These are phyloP conservation scores for Mionectes olivaceus DNA, from an alignment of 2,797 vertebrate species.

Conservation along the genomic window DNA sequence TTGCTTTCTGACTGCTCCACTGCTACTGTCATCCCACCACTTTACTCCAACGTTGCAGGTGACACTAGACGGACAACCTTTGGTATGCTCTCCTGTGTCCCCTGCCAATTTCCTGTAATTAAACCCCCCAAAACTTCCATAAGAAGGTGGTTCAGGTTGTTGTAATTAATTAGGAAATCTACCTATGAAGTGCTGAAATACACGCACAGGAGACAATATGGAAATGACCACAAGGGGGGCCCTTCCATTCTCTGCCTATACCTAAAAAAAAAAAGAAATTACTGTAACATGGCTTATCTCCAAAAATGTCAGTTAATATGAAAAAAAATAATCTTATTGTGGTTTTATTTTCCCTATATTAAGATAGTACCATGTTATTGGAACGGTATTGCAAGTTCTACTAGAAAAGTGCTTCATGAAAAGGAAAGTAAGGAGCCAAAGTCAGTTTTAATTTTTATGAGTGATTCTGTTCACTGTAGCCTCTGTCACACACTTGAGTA, in stretches of 20 bases:
- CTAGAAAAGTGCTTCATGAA: not conserved
- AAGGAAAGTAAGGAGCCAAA: not conserved
- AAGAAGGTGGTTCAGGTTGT: not conserved
- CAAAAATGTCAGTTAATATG: not conserved
- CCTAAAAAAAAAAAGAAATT: not conserved
- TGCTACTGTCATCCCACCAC: not conserved
- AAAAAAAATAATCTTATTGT: not conserved
- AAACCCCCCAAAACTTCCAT: not conserved
- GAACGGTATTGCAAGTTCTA: not conserved
- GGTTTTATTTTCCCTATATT: fast-evolving
- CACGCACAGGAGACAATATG: fast-evolving
- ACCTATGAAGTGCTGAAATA: not conserved
- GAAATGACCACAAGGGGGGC: not conserved
- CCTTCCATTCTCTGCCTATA: not conserved
- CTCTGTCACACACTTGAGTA: not conserved
- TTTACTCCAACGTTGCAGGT: not conserved
- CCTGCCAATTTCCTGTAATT: not conserved
- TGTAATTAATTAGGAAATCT: not conserved
- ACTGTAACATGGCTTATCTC: not conserved
- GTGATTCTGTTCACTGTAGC: not conserved
- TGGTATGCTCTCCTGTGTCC: not conserved
- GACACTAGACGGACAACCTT: not conserved
- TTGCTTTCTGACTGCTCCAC: not conserved
- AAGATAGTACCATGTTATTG: not conserved
- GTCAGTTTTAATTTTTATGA: not conserved